A percentile compares a stretch with the other conserved stretches of the same genome.
Evolutionary conservation across 2,888 invertebrate genomes (phyloP).

Genomic region (Micropterix aruncella): DNA sequence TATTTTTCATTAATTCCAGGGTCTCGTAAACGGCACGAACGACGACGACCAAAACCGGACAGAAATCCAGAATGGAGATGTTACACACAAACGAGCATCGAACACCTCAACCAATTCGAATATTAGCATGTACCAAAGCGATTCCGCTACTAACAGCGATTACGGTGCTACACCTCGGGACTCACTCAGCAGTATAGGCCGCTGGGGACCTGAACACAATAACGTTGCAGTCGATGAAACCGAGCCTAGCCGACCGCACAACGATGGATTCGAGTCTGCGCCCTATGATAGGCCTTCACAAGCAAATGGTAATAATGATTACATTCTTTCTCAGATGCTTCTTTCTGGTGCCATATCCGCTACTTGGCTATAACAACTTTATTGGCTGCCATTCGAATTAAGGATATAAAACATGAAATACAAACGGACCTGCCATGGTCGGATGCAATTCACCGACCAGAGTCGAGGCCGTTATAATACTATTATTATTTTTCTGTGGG

Average conservation of each 20-base stretch:
- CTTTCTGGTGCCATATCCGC: no score
- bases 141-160: conserved; percentile 27
- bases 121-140: conserved; percentile 35
- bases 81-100: conserved; percentile 30
- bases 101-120: conserved; percentile 32
- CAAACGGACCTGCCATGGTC: no score
- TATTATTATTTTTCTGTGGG: no score
- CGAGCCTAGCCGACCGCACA: not conserved
- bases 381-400: no score
- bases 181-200: not conserved
- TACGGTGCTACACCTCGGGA: conserved; percentile 16
- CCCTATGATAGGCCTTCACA: not conserved
- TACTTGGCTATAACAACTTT: no score
- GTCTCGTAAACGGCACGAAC: conserved; percentile 29
- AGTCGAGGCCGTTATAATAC: no score
- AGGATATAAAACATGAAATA: no score
- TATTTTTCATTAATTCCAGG: conserved; percentile 20
- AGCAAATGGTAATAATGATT: not conserved
- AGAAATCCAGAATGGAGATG: conserved; percentile 22
- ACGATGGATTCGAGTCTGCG: not conserved
- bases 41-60: conserved; percentile 34
- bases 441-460: no score
- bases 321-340: no score
- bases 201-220: not conserved
- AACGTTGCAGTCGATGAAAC: not conserved